These are phyloP conservation scores for Eupristina koningsbergeri DNA, from an alignment of 1,140 invertebrate species.

Conservation along the genomic window DNA sequence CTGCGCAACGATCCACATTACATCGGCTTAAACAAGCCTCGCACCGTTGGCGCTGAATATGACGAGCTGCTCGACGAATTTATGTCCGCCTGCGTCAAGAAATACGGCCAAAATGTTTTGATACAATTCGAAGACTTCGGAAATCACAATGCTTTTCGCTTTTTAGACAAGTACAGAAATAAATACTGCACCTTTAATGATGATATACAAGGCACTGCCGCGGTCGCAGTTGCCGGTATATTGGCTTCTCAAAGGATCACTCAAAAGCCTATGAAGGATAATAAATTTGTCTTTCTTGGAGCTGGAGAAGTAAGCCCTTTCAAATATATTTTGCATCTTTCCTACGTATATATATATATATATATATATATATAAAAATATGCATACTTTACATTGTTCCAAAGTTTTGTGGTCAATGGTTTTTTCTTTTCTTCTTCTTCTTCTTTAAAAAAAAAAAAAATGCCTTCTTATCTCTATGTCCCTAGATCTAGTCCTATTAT, in stretches of 20 bases:
- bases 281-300: conserved; percentile 91
- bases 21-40: conserved; percentile 91
- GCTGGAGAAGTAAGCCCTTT: conserved; percentile 83
- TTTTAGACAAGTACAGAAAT: conserved; percentile 89
- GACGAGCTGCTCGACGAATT: conserved; percentile 98
- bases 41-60: conserved; percentile 90
- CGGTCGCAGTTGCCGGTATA: conserved; percentile 92
- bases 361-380: no score
- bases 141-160: conserved; percentile 92
- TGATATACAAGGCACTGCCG: conserved; percentile 96
- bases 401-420: no score
- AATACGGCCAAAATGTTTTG: conserved; percentile 91
- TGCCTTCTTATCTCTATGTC: no score
- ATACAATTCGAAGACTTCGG: conserved; percentile 98
- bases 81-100: conserved; percentile 94
- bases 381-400: no score
- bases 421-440: no score
- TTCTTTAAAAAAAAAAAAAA: no score
- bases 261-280: conserved; percentile 83
- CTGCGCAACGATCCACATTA: conserved; percentile 95
- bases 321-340: not conserved
- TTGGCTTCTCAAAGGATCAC: conserved; percentile 88
- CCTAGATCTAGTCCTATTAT: no score
- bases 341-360: no score
- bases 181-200: conserved; percentile 97